Evolutionary conservation across 2,888 invertebrate genomes (phyloP).

Genomic region (Nasonovia ribisnigri): DNA sequence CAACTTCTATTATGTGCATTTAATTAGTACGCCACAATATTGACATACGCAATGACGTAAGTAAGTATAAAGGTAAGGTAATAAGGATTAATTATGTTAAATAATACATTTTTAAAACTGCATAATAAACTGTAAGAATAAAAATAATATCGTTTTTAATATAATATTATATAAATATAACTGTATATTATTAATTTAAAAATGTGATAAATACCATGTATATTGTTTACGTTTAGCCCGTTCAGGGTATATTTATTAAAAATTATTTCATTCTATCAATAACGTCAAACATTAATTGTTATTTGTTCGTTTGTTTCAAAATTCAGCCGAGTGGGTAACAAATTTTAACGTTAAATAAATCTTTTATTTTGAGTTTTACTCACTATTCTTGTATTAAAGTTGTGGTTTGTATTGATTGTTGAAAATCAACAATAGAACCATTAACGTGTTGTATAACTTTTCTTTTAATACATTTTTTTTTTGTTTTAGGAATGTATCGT

Average conservation of each 20-base stretch:
- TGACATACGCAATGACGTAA: not conserved
- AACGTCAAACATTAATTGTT: not conserved
- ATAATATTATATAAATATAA: not conserved
- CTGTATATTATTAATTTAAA: too few relatives aligned
- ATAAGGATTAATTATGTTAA: not conserved
- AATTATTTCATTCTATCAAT: not conserved
- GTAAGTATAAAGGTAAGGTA: too few relatives aligned
- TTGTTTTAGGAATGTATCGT: not conserved
- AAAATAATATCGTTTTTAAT: not conserved
- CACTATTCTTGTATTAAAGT: not conserved
- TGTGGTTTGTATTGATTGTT: not conserved
- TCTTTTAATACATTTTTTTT: not conserved
- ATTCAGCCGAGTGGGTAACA: not conserved
- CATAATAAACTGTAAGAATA: not conserved
- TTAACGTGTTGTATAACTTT: not conserved
- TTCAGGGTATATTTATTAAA: not conserved
- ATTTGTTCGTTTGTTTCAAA: not conserved
- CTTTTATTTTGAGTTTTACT: not conserved
- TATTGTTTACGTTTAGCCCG: not conserved
- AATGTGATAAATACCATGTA: not conserved
- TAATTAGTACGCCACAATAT: not conserved
- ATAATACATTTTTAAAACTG: not conserved
- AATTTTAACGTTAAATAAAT: not conserved
- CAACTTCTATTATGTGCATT: not conserved
- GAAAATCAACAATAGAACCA: not conserved